phyloP scores from a whole-genome alignment of 2,113 vertebrate species.

The Callospermophilus lateralis region DNA sequence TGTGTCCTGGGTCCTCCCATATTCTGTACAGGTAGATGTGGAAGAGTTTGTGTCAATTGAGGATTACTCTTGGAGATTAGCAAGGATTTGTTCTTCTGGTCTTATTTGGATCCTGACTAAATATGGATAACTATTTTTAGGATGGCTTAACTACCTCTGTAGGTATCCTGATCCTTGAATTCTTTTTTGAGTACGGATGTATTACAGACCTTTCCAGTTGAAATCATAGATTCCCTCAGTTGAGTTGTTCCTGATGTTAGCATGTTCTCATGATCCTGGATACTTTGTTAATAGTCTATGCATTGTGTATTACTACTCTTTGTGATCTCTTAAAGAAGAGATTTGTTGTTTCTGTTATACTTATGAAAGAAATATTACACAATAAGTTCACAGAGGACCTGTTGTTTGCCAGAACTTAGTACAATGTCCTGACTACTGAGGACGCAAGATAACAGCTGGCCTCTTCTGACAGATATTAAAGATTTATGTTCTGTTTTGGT shows the following conservation, averaged over 20 bases:
- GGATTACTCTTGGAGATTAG: slow-evolving; percentile 34
- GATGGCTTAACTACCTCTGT: background rate
- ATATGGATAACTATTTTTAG: slow-evolving; percentile 46
- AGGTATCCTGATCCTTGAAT: background rate
- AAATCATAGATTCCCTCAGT: background rate
- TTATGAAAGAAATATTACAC: fast-evolving
- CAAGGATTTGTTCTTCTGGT: slow-evolving; percentile 46
- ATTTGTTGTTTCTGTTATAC: background rate
- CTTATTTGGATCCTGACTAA: slow-evolving; percentile 62
- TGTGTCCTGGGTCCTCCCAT: background rate
- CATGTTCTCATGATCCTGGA: background rate
- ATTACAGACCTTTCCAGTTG: background rate
- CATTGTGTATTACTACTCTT: background rate
- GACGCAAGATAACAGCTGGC: background rate
- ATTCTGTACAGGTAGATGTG: slow-evolving; percentile 50
- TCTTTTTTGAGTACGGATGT: background rate
- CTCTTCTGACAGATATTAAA: background rate
- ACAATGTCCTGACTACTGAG: too few species aligned
- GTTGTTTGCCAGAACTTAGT: background rate
- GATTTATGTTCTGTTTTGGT: background rate
- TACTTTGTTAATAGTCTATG: background rate
- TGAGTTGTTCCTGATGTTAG: background rate
- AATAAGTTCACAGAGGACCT: fast-evolving
- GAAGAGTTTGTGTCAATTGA: slow-evolving; percentile 20
- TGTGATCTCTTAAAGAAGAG: background rate